A percentile compares a stretch with the other conserved stretches of the same genome.
Conservation (phyloP, 2,113 vertebrate genomes). For the Aspidoscelis tigris region DNA sequence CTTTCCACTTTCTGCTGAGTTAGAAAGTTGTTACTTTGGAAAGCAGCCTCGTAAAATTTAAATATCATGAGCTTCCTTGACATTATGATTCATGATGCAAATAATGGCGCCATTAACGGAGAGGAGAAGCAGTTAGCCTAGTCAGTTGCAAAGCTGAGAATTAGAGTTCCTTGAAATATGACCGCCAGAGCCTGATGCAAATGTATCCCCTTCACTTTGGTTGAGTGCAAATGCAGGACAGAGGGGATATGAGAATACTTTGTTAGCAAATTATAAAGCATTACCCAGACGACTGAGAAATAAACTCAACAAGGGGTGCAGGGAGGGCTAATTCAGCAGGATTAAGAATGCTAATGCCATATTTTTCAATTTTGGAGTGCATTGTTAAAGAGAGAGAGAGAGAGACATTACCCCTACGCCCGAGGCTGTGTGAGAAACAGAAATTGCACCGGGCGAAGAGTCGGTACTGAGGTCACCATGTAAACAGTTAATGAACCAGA, state of each 20-base stretch:
- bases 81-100: constrained; percentile 57
- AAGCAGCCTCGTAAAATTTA: constrained; percentile 60
- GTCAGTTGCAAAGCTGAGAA: constrained; percentile 39
- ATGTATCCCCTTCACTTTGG: constrained; percentile 25
- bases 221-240: constrained; percentile 28
- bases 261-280: background rate
- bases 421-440: constrained; percentile 41
- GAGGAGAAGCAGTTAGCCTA: constrained; percentile 43
- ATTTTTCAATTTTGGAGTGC: constrained; percentile 54
- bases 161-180: constrained; percentile 50
- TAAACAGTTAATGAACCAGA: constrained; percentile 77
- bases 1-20: constrained; percentile 50
- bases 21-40: constrained; percentile 54
- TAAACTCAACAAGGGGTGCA: constrained; percentile 35
- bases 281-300: constrained; percentile 12
- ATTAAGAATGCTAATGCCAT: constrained; percentile 51
- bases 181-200: constrained; percentile 9
- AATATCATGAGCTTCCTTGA: constrained; percentile 58
- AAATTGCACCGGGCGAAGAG: constrained; percentile 61
- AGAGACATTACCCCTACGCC: constrained; percentile 25
- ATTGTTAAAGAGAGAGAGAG: constrained; percentile 25
- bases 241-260: rapidly evolving
- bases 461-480: constrained; percentile 66
- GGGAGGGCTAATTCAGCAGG: constrained; percentile 35
- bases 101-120: constrained; percentile 56